These are phyloP conservation scores for Dasyurus viverrinus DNA, from an alignment of 2,113 vertebrate species.

Conservation along the genomic window DNA sequence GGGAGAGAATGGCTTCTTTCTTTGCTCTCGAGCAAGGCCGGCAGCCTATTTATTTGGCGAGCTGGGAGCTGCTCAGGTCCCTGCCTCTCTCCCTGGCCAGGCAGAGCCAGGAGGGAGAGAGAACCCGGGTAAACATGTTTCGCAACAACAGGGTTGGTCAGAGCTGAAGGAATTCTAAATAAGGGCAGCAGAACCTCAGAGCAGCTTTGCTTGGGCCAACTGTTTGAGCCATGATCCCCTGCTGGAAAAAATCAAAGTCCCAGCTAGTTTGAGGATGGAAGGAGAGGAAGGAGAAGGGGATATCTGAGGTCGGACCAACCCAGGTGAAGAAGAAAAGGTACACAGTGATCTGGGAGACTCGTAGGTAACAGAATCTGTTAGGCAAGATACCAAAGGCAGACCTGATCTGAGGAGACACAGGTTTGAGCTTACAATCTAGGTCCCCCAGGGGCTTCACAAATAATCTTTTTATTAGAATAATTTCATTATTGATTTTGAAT, in stretches of 20 bases:
- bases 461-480: background rate
- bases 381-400: background rate
- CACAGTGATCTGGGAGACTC: background rate
- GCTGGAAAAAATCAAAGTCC: constrained; percentile 63
- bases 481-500: background rate
- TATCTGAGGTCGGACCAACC: background rate
- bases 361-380: background rate
- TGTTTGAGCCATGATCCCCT: constrained; percentile 47
- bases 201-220: constrained; percentile 51
- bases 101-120: constrained; percentile 72
- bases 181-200: constrained; percentile 67
- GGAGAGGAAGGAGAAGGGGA: background rate
- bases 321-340: background rate
- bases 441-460: background rate
- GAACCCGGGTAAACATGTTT: constrained; percentile 79
- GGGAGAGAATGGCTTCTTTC: constrained; percentile 9
- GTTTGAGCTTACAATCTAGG: background rate
- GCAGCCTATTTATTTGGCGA: background rate
- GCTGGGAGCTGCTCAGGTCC: constrained; percentile 20
- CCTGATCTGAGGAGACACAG: background rate
- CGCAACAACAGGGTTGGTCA: constrained; percentile 67
- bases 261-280: constrained; percentile 60
- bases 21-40: constrained; percentile 22
- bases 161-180: constrained; percentile 76
- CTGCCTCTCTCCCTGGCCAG: constrained; percentile 43